Conservation (phyloP, 2,113 vertebrate genomes). For the Campylomormyrus numenius region DNA sequence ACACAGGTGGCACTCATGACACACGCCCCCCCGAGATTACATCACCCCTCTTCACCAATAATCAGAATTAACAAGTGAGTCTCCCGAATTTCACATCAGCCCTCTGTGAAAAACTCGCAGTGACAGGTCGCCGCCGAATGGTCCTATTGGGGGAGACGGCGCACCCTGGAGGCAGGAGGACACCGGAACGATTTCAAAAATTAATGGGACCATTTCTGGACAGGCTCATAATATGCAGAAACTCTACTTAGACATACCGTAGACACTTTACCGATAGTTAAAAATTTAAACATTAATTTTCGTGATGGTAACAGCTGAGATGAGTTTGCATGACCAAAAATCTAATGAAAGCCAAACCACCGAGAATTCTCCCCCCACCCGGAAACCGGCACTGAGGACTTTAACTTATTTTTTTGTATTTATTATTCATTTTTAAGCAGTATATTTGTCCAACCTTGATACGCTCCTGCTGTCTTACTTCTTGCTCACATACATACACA, state of each 20-base stretch:
- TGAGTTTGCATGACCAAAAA: background rate
- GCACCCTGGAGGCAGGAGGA: background rate
- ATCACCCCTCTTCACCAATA: background rate
- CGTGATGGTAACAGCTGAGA: background rate
- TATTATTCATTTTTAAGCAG: background rate
- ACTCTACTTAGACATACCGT: background rate
- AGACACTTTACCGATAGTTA: background rate
- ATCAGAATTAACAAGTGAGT: background rate
- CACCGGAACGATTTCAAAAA: background rate
- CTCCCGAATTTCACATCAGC: background rate
- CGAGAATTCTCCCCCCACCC: background rate
- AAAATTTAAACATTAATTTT: background rate
- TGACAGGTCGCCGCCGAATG: background rate
- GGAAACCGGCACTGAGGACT: background rate
- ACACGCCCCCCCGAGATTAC: background rate
- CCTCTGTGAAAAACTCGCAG: background rate
- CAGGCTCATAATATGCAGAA: background rate
- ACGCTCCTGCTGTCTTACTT: background rate
- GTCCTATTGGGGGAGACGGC: background rate
- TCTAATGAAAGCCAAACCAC: background rate
- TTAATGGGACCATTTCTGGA: background rate
- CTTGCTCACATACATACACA: background rate
- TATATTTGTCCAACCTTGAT: background rate
- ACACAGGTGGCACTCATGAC: background rate
- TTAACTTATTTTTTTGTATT: background rate